Evolutionary conservation across 2,797 vertebrate genomes (phyloP).

Genomic region (Xenops minutus): DNA sequence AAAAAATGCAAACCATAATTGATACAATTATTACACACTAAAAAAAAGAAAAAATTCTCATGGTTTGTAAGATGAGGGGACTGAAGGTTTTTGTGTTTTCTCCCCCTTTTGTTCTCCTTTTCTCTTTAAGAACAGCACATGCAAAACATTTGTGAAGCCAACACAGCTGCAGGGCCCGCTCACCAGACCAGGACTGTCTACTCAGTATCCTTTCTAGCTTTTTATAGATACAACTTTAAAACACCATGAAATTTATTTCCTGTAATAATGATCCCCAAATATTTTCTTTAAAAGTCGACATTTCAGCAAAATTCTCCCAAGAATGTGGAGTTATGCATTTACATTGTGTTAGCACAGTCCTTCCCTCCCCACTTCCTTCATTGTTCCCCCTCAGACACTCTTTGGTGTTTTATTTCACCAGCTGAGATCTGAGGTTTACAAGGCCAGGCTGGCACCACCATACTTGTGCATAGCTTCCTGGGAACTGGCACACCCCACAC

Average conservation of each 20-base stretch:
- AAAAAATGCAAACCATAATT: slow-evolving; percentile 48
- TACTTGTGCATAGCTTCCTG: fast-evolving
- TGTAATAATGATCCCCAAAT: slow-evolving; percentile 69
- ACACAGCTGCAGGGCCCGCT: slow-evolving; percentile 74
- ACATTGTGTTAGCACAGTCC: background rate
- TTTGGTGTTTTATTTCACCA: background rate
- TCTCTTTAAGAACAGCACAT: slow-evolving; percentile 67
- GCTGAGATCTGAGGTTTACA: fast-evolving
- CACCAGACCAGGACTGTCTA: slow-evolving; percentile 64
- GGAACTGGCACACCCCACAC: fast-evolving
- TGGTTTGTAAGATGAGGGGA: slow-evolving; percentile 39
- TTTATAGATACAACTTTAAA: slow-evolving; percentile 74
- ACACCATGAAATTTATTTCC: slow-evolving; percentile 71
- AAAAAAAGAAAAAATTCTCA: slow-evolving; percentile 43
- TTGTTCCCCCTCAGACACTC: background rate
- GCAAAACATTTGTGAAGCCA: slow-evolving; percentile 70
- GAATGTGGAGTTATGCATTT: background rate
- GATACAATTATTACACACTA: slow-evolving; percentile 24
- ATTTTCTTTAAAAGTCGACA: slow-evolving; percentile 56
- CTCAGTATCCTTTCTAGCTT: slow-evolving; percentile 69
- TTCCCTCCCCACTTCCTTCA: background rate
- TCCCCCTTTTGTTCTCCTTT: slow-evolving; percentile 14
- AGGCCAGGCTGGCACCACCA: background rate
- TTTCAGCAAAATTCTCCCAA: slow-evolving; percentile 39
- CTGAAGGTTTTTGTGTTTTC: background rate